Base-by-base conservation (phyloP, 1,140 invertebrate species). In the Metaphire vulgaris region DNA sequence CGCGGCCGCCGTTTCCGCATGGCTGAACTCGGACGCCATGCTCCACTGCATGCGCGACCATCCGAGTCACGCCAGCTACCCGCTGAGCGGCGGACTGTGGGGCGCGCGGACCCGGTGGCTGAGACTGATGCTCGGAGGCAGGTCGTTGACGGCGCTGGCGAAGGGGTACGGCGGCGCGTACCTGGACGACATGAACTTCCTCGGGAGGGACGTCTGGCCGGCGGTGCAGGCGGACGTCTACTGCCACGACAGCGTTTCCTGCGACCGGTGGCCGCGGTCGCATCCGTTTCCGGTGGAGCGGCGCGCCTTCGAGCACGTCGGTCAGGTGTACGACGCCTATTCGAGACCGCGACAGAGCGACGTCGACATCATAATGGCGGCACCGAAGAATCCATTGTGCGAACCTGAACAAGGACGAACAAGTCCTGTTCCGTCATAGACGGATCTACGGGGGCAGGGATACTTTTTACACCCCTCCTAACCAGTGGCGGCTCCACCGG, bases 211-310 rank as follows among this genome's bases (percentile, higher is more conserved):
- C 33, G 32, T 78, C 41, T 78, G 77, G 77, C 77, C 77, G 30
- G 64, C 56, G 28, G 73, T 78, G 26, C 31, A 74, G 30, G 26
- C 66, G 16, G 33, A 76, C 29, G 77, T 74, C 31, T 78, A 75
- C 74, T 78, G 77, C 41, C 74, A 66, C 0, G 77, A 78, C 41
- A 78, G 77, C 64, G 74, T 74, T 28, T 78, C 77, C n/a, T 78
- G 77, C 41, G 77, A 78, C 32, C 1, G 56, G 29, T 78, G 74
- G 73, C 74, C 77, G 15, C 64, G 66, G 14, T 72, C 77, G 15
- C 34, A 74, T 65, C 77, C 77, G 29, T 75, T 78, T 71, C 74
- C 73, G 21, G 33, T 73, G 14, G 2, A 31, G 26, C 6, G 67
- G 67, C 12, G 32, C n/a, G 26, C 21, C 12, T 1, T 31, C 15